Evolutionary conservation across 2,797 vertebrate genomes (phyloP).

Genomic region (Spheniscus humboldti): DNA sequence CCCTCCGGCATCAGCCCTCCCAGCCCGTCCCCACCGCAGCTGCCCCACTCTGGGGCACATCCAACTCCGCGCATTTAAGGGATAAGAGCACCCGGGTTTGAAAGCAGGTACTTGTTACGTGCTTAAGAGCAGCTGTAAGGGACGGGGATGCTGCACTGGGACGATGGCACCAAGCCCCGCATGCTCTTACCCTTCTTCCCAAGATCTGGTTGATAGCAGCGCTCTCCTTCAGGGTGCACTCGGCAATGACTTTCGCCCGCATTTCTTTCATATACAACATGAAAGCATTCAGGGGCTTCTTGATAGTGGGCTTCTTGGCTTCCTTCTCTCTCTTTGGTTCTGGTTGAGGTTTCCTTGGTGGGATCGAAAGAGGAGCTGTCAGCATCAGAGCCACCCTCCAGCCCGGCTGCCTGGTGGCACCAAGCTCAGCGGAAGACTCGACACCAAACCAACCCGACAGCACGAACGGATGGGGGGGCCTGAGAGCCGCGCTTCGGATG

Average conservation of each 20-base stretch:
- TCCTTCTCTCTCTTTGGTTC: constrained; percentile 95
- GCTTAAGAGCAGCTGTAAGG: not conserved
- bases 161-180: rapidly evolving
- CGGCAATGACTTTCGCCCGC: constrained; percentile 96
- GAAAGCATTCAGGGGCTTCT: constrained; percentile 97
- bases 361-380: not conserved
- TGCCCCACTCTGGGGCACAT: rapidly evolving
- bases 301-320: constrained; percentile 97
- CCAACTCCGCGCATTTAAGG: rapidly evolving
- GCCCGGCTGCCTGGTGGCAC: not conserved
- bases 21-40: rapidly evolving
- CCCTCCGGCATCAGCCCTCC: not conserved
- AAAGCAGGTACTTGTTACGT: not conserved
- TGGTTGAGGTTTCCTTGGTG: constrained; percentile 85
- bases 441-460: not conserved
- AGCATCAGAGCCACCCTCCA: not conserved
- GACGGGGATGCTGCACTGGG: not conserved
- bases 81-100: rapidly evolving
- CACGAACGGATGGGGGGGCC: rapidly evolving
- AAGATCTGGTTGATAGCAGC: constrained; percentile 99
- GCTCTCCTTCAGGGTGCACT: constrained; percentile 98
- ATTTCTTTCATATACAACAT: constrained; percentile 99
- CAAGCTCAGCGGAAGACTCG: not conserved
- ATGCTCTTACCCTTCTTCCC: constrained; percentile 87
- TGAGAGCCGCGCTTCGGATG: not conserved